phyloP scores from a whole-genome alignment of 2,113 vertebrate genomes.

The Gambusia holbrooki region DNA sequence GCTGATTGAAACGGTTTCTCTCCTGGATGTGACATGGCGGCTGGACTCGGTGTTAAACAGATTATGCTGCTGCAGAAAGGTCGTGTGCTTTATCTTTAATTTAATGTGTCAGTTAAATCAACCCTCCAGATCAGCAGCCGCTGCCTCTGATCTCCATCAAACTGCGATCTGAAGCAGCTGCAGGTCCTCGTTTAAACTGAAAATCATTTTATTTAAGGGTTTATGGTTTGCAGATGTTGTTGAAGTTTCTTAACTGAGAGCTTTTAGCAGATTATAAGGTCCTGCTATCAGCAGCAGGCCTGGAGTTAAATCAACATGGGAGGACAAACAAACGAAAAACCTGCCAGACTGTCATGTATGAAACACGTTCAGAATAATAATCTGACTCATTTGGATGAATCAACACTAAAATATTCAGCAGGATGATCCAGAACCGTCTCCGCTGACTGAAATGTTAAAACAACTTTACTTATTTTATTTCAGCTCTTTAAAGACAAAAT shows the following conservation, averaged over 20 bases:
- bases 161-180: background rate
- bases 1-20: background rate
- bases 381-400: no score
- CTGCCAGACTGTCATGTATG: background rate
- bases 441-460: no score
- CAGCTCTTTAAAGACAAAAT: no score
- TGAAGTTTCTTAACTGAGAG: background rate
- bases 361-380: no score
- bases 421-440: no score
- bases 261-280: background rate
- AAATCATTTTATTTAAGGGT: background rate
- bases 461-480: no score
- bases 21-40: background rate
- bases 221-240: background rate
- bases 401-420: no score
- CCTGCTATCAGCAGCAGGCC: background rate
- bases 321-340: background rate
- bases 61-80: background rate
- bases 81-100: background rate
- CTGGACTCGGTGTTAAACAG: background rate
- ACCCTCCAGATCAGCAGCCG: no score
- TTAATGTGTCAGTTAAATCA: background rate
- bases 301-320: background rate
- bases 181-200: background rate
- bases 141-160: no score